phyloP scores from a whole-genome alignment of 2,888 invertebrate species.

The Podotricha telesiphe region DNA sequence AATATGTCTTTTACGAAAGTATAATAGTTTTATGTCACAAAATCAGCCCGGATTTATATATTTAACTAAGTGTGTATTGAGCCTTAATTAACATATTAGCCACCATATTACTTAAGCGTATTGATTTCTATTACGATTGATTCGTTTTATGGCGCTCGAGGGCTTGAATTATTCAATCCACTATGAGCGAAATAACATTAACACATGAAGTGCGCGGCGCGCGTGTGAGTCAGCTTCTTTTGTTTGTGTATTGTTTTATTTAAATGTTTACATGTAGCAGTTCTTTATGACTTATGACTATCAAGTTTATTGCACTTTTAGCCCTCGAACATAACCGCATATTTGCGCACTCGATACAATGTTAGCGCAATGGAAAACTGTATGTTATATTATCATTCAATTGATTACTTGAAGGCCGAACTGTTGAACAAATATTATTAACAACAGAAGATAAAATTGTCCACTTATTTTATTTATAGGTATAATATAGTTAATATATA shows the following conservation, averaged over 20 bases:
- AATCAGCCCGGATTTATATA: not conserved
- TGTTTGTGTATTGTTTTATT: constrained; percentile 34
- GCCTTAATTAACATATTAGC: constrained; percentile 9
- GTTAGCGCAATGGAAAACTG: constrained; percentile 34
- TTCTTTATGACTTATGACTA: constrained; percentile 30
- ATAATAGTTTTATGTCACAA: not conserved
- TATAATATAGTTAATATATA: not conserved
- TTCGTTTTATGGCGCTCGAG: constrained; percentile 3
- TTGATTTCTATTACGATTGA: constrained; percentile 18
- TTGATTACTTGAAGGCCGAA: constrained; percentile 39
- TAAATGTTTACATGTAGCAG: constrained; percentile 34
- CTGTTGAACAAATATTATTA: constrained; percentile 23
- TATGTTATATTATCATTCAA: constrained; percentile 29
- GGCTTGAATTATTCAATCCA: constrained; percentile 14
- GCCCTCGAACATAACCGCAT: constrained; percentile 36
- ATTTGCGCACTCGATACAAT: constrained; percentile 34
- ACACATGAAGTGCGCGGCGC: constrained; percentile 18
- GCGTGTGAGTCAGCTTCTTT: constrained; percentile 32
- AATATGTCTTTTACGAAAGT: too few relatives aligned
- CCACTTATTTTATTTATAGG: not conserved
- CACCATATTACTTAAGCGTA: constrained; percentile 8
- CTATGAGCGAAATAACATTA: constrained; percentile 12
- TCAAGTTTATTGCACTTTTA: constrained; percentile 42
- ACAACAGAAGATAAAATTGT: not conserved
- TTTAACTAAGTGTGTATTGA: not conserved